Conservation (phyloP, 53 echinoderm and acorn worm genomes). For the Pentamera pediparva region DNA sequence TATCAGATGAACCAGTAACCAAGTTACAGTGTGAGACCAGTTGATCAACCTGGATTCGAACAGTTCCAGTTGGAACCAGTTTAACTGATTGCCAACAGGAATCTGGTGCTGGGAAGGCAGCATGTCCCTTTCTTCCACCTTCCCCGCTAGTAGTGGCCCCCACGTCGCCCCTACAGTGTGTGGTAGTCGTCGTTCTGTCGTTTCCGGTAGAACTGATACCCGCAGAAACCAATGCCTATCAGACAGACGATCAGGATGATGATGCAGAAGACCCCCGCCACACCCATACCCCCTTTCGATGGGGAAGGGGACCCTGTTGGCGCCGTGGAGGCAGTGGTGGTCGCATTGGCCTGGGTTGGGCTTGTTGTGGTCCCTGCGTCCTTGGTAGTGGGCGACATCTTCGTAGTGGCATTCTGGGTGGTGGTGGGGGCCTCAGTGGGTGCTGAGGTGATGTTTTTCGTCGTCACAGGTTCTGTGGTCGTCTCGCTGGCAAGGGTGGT, state of each 20-base stretch:
- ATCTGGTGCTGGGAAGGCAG: no score
- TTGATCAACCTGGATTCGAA: no score
- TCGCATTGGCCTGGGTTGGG: background rate
- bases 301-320: no score
- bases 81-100: no score
- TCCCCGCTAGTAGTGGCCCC: no score
- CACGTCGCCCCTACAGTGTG: constrained; percentile 38
- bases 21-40: no score
- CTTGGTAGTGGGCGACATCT: no score
- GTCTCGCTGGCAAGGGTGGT: background rate
- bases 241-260: constrained; percentile 58
- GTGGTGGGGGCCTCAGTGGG: no score
- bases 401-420: no score
- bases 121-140: background rate
- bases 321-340: background rate
- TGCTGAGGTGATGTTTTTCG: background rate
- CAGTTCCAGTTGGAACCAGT: no score
- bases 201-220: constrained; percentile 63
- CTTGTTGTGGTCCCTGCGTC: background rate
- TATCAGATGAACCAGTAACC: no score
- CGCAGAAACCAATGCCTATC: constrained; percentile 46
- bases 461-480: background rate
- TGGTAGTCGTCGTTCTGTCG: constrained; percentile 65
- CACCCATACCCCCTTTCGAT: constrained; percentile 36
- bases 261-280: constrained; percentile 58